Conservation (phyloP, 2,797 vertebrate species). For the Margarornis squamiger region DNA sequence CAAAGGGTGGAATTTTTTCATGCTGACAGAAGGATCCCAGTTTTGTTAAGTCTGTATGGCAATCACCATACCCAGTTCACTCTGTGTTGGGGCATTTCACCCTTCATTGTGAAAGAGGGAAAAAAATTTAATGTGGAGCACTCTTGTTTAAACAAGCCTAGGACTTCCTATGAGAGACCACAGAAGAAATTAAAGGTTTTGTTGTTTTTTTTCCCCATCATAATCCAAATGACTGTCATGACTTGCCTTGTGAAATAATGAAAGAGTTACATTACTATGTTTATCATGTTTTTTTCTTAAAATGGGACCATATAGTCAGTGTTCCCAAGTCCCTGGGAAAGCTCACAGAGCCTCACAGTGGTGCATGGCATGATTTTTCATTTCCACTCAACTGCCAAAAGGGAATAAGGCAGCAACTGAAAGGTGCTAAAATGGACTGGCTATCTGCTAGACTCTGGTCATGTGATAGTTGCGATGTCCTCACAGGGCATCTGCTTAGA, state of each 20-base stretch:
- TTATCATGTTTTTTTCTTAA: not conserved
- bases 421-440: not conserved
- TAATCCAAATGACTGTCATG: not conserved
- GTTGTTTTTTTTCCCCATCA: not conserved
- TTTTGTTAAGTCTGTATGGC: not conserved
- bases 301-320: not conserved
- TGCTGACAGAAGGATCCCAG: not conserved
- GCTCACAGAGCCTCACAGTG: not conserved
- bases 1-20: not conserved
- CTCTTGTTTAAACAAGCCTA: not conserved
- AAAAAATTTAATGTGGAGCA: rapidly evolving
- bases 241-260: not conserved
- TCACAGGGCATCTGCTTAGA: not conserved
- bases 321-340: not conserved
- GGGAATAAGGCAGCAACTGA: not conserved
- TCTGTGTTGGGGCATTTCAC: not conserved
- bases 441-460: not conserved
- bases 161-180: not conserved
- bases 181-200: rapidly evolving
- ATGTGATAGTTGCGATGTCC: not conserved
- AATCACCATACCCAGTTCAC: not conserved
- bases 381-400: not conserved
- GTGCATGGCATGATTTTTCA: rapidly evolving
- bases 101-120: not conserved
- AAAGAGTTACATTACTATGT: not conserved